Evolutionary conservation across 1,140 invertebrate species (phyloP), one percentile per base, ranked within the genome.

Genomic region (Magallana ariakensis): DNA sequence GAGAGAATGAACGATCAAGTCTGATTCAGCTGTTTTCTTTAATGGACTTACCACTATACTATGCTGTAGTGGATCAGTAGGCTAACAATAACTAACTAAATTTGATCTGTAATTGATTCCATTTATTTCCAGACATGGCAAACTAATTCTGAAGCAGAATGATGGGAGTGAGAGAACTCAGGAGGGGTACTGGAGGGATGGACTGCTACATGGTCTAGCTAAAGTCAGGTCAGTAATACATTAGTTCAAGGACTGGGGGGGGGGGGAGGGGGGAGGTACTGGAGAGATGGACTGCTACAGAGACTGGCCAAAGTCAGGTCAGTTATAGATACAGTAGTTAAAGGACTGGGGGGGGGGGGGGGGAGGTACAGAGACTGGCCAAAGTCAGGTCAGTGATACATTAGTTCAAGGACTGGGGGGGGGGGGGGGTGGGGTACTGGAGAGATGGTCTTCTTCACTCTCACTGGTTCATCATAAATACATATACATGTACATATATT

Each of bases 181-280:
- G 91, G 97, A 98, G 94, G 97, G 98, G 0, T 96, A 97, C 88
- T 98, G 97, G 96, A 97, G 96, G 92, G 96, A 97, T 87, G 97
- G 97, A 56, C 96, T 96, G 88, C 96, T 98, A 94, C 97, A 97
- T 94, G 97, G 97, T 26, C 96, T 96, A 92, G 97, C 97, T 10
- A 95, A 95, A 26, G 96, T 70, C 62, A 70, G 62, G 19, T 26
- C 1, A 33, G 19, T 70, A 10, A 46, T 46, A 46, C 3, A 46
- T 46, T 46, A 46, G 33, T 46, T 46, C 2, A 4, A 0, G 33
- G 33, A 46, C 5, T 2, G 33, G 33, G 33, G 33, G 33, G 33
- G 33, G 33, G 33, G 56, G 84, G 93, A 15, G 97, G 97, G 91
- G 97, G 98, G 94, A 97, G 98, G 0, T 96, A 96, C 88, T 98